phyloP scores from a whole-genome alignment of 2,113 vertebrate species.

The Dinomys branickii region DNA sequence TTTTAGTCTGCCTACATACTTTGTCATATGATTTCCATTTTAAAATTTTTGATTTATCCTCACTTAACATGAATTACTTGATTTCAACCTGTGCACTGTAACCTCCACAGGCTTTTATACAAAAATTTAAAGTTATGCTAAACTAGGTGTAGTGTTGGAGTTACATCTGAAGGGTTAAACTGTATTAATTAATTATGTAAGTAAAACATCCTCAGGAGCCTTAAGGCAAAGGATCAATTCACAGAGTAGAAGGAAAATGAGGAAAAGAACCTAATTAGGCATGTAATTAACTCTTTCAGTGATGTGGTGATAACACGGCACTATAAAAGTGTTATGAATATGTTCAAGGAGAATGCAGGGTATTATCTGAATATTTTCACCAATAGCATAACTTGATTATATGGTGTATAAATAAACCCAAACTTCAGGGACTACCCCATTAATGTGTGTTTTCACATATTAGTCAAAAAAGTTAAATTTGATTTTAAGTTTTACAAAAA shows the following conservation, averaged over 20 bases:
- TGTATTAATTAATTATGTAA: slow-evolving; percentile 73
- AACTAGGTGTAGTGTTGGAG: neutral
- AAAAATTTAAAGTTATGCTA: neutral
- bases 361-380: neutral
- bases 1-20: neutral
- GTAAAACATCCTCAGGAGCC: slow-evolving; percentile 64
- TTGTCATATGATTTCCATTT: neutral
- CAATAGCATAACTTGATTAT: neutral
- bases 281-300: slow-evolving; percentile 71
- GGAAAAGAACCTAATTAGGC: slow-evolving; percentile 52
- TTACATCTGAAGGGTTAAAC: slow-evolving; percentile 76
- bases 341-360: neutral
- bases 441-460: neutral
- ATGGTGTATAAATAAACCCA: neutral
- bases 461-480: neutral
- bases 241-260: slow-evolving; percentile 47
- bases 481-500: neutral
- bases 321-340: neutral
- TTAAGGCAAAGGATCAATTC: slow-evolving; percentile 65
- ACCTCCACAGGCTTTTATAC: slow-evolving; percentile 1
- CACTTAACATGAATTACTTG: slow-evolving; percentile 5
- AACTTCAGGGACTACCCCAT: too few relatives aligned
- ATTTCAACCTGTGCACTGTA: neutral
- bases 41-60: neutral
- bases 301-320: neutral